A percentile compares a stretch with the other conserved stretches of the same genome.
These are phyloP conservation scores for Agriopis marginaria DNA, from an alignment of 2,888 invertebrate species.

Conservation along the genomic window DNA sequence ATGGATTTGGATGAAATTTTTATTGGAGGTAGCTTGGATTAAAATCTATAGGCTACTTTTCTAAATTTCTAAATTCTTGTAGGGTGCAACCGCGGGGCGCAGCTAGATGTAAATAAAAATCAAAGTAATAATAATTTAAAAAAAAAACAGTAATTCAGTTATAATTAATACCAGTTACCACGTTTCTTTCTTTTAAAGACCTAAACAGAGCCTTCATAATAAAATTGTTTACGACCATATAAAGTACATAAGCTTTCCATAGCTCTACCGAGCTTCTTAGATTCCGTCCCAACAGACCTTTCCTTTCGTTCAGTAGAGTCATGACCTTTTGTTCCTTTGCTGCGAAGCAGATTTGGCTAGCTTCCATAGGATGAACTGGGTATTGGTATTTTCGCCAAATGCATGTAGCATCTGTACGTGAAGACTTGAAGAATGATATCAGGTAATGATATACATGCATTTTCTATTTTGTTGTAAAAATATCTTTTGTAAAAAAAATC, in stretches of 20 bases:
- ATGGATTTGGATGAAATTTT: too few species aligned
- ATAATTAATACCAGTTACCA: too few species aligned
- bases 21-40: too few species aligned
- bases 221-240: neutral
- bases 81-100: too few species aligned
- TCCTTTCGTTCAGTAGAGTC: neutral
- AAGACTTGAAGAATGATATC: neutral
- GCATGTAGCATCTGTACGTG: neutral
- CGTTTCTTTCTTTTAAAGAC: neutral
- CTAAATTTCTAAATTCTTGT: too few species aligned
- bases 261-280: neutral
- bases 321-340: slow-evolving; percentile 6
- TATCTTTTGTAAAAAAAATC: too few species aligned
- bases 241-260: too few species aligned
- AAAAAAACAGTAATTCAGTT: too few species aligned
- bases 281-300: neutral
- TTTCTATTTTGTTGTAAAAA: too few species aligned
- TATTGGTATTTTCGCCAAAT: neutral
- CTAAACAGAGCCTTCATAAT: neutral
- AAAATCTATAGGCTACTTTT: too few species aligned
- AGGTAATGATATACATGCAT: neutral
- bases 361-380: slow-evolving; percentile 10
- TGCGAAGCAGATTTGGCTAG: slow-evolving; percentile 13
- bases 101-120: too few species aligned
- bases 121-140: too few species aligned